phyloP scores from a whole-genome alignment of 2,113 vertebrate genomes.

The Ginglymostoma cirratum region DNA sequence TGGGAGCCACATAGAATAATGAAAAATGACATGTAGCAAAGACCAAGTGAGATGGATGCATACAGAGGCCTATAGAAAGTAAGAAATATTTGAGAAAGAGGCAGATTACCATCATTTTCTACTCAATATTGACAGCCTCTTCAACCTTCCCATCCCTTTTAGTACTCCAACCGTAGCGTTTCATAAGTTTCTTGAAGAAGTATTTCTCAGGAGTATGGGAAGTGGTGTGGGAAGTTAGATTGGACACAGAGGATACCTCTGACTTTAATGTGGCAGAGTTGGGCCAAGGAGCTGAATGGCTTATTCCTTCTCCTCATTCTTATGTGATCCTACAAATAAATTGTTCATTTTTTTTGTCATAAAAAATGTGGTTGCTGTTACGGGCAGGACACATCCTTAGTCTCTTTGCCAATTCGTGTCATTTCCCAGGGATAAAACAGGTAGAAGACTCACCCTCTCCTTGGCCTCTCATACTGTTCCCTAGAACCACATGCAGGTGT shows the following conservation, averaged over 20 bases:
- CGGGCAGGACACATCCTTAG: background rate
- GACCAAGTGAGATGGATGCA: background rate
- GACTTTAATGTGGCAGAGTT: background rate
- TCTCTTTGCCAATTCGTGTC: background rate
- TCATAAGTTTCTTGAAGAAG: background rate
- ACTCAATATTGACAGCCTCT: background rate
- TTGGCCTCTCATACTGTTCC: background rate
- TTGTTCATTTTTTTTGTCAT: background rate
- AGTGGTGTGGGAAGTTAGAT: background rate
- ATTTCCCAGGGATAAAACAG: background rate
- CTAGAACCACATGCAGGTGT: background rate
- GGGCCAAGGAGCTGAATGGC: too few relatives aligned
- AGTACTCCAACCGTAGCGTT: background rate
- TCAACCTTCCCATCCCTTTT: background rate
- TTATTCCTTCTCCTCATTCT: too few relatives aligned
- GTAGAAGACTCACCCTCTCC: background rate
- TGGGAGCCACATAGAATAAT: background rate
- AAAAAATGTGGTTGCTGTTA: background rate
- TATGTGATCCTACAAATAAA: background rate
- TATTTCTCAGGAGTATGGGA: background rate
- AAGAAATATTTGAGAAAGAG: background rate
- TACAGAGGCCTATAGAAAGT: background rate
- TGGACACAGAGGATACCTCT: background rate
- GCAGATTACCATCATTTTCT: background rate
- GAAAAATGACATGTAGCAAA: background rate